Evolutionary conservation across 2,888 invertebrate genomes (phyloP), one percentile per base, ranked within the genome.

Genomic region (Eugnorisma glareosa): DNA sequence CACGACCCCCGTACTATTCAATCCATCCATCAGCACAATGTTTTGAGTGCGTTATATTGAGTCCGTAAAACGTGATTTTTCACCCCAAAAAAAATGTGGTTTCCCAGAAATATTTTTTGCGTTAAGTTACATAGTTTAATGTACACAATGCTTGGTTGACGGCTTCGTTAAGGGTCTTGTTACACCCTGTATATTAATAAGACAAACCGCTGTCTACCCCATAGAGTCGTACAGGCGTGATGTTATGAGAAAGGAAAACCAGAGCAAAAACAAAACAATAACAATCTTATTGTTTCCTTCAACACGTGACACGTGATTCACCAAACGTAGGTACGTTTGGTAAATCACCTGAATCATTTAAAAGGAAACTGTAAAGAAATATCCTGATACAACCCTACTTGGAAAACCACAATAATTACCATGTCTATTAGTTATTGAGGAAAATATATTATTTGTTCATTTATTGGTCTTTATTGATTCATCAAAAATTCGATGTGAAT

Each of bases 331-430:
- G 15, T 31, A 67, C n/a, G n/a, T n/a, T n/a, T n/a, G n/a, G n/a
- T n/a, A n/a, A n/a, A n/a, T n/a, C n/a, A n/a, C n/a, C 3, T 83
- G 54, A 81, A n/a, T 81, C 57, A 83, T 24, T 48, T 31, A 8
- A 45, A 61, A 51, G 71, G 81, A 83, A 77, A 81, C n/a, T 57
- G 8, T 40, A n/a, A 18, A 4, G 24, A 35, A 0, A 31, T 70
- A 31, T 82, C 79, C 57, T 79, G 1, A 18, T 40, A 45, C 63
- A 51, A 64, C 24, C 28, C 11, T 1, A 63, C 45, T 10, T 54
- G 31, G 37, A 48, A 45, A 61, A 81, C 15, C 15, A 15, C 10
- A 45, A 18, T 7, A 61, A 35, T 40, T 45, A 63, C 0, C 2
- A 31, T 54, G 28, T 54, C 5, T 43, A 10, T 8, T 37, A 11